phyloP scores from a whole-genome alignment of 2,888 invertebrate genomes.

The Amiota minor region DNA sequence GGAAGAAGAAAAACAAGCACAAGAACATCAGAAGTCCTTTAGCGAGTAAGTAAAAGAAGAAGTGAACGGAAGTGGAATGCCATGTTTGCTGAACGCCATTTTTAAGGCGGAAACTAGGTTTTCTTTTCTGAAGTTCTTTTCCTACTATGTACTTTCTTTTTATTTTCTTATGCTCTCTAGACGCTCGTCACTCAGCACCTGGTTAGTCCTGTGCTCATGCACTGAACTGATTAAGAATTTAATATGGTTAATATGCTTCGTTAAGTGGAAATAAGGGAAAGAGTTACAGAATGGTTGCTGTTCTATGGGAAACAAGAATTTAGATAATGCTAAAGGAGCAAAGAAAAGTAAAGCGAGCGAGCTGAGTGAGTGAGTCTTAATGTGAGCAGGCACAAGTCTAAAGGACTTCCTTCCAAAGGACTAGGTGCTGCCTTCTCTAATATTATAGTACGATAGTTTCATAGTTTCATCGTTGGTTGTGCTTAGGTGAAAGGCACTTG shows the following conservation, averaged over 20 bases:
- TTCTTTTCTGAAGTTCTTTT: neutral
- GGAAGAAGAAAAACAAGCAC: neutral
- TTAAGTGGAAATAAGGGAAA: conserved; percentile 54
- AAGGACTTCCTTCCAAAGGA: neutral
- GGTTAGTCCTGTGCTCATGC: conserved; percentile 49
- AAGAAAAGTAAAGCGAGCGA: neutral
- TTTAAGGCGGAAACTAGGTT: conserved; percentile 17
- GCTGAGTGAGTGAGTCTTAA: neutral
- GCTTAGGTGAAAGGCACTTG: conserved; percentile 3
- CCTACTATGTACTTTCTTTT: conserved; percentile 5
- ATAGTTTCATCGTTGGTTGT: neutral
- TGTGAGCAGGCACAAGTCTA: conserved; percentile 1
- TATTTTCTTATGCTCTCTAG: conserved; percentile 11
- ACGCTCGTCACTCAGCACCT: neutral
- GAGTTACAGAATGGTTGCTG: neutral
- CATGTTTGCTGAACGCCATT: conserved; percentile 16
- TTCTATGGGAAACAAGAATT: no score
- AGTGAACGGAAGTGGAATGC: conserved; percentile 17
- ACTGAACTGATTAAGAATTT: conserved; percentile 67
- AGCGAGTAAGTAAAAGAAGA: neutral
- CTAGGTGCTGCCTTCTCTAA: neutral
- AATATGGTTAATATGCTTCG: conserved; percentile 68
- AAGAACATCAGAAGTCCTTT: neutral
- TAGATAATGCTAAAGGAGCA: neutral
- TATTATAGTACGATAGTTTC: neutral